Base-by-base conservation (phyloP, 2,888 invertebrate genomes). In the Halictus quadricinctus region DNA sequence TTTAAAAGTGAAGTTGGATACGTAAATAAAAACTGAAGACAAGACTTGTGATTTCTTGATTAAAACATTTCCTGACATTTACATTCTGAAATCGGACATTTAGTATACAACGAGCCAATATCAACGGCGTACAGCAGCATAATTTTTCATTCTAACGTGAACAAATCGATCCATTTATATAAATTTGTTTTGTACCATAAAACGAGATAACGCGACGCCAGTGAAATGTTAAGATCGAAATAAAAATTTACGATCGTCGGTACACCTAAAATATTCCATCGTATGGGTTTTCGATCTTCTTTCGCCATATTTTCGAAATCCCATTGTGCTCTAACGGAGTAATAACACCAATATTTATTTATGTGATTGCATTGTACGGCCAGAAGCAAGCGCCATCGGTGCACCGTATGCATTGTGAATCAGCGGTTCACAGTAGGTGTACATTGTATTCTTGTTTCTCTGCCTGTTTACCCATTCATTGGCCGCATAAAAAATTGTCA, bases 321-420 rank as follows among this genome's bases (percentile, higher is more conserved):
- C 75, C 75, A 83, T 83, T 73, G 75, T 72, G 66, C 76, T n/a
- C 54, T 72, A n/a, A 43, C 80, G 58, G 79, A 58, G 80, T 81
- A 88, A 90, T 86, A 85, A 70, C 77, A 72, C 84, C 85, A 83
- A 90, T 90, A 87, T 80, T 90, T 90, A 88, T 90, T 88, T 88
- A 89, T 81, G 83, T 72, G 83, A 72, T 76, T 75, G 80, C 84
- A 81, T 86, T 84, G 82, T 82, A 75, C 66, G 41, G 50, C 76
- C 60, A 74, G 76, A 70, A 72, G 79, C 74, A 58, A 25, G 21
- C 21, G 79, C 79, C 58, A 80, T 48, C 72, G 80, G 64, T 78
- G 88, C 81, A 87, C 81, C 89, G 84, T 86, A 83, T 86, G 90
- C 88, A 89, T 88, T 76, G 83, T 83, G 89, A 88, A 89, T 89